Evolutionary conservation across 1,140 invertebrate genomes (phyloP), one percentile per base, ranked within the genome.

Genomic region (Ericerus pela): DNA sequence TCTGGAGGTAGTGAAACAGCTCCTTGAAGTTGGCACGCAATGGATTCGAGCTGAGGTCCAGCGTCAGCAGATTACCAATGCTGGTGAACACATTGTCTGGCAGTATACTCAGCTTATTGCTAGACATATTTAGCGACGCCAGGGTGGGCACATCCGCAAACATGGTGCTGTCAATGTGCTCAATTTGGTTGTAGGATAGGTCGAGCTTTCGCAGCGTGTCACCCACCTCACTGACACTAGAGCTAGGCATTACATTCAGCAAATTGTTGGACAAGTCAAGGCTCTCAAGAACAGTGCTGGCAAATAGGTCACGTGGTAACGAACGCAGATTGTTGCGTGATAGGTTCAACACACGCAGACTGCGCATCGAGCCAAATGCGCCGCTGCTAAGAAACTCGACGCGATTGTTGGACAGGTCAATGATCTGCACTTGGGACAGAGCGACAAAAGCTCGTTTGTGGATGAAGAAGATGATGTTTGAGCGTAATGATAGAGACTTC

Each of bases 61-160:
- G 69, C 59, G 76, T 79, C 41, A 87, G 76, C 26, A 94, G 72
- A 59, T 79, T 81, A 20, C 79, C 80, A 6, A 92, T 72, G 60
- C 85, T 83, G 1, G 82, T 82, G 68, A 94, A 92, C 1, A 88
- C 86, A 66, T 89, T 90, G 66, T 93, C 88, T 0, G 88, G 85
- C 33, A 93, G 68, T 54, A 88, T 85, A 0, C 82, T 85, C 24
- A 94, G 75, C 62, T 81, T 79, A 70, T 94, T 94, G 59, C 76
- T 74, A 14, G 82, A 80, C 58, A 94, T 70, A 70, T 85, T 81
- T 16, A 94, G 72, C 56, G 76, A 77, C n/a, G 83, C 78, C 26
- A 93, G 69, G 64, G 82, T 83, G 31, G 84, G 81, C 18, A 84
- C 85, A 60, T 81, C 79, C 29, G 85, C 79, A 66, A 92, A 91